Evolutionary conservation across 2,113 vertebrate species (phyloP), one percentile per base, ranked within the genome.

Genomic region (Ceuthmochares aereus): DNA sequence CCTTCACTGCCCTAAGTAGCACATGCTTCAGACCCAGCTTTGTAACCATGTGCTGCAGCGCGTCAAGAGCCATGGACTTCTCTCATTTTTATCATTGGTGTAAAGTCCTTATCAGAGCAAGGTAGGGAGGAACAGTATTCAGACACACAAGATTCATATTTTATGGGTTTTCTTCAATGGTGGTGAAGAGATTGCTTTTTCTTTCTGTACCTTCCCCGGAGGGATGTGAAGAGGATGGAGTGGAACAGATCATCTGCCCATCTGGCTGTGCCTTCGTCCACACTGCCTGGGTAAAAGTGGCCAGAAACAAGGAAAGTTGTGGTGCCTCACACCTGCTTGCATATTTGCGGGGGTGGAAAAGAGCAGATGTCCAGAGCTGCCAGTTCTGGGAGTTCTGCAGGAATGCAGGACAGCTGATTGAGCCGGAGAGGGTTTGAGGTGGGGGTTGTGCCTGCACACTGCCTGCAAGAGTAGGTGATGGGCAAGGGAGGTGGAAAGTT

Each of bases 241-340:
- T 5, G 18, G 45, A 66, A 21, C 6, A 64, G n/a, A 64, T 70
- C 51, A 9, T 86, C 60, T 43, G 32, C 64, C 19, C 14, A n/a
- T 74, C 54, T 89, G 88, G 42, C 84, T 63, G 34, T 55, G 91
- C 69, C 67, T 78, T 75, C 73, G 6, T 45, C 42, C n/a, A 47
- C 6, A 1, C 40, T 63, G 63, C 84, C 59, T 19, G 84, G 37
- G 66, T 54, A 34, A 26, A 49, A 94, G 88, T 62, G 62, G 14
- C 43, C 37, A 78, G 51, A 86, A 87, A 64, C 84, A 72, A 96
- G 83, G 68, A 42, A 75, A 87, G 79, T 45, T 18, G 52, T 89
- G 73, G 84, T 92, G 87, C 54, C 85, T 92, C 82, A 79, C 96
- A 97, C 97, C 97, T 97, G 97, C 95, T 97, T 91, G 89, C 96